phyloP scores from a whole-genome alignment of 2,797 vertebrate species.

The Chloroceryle inda region DNA sequence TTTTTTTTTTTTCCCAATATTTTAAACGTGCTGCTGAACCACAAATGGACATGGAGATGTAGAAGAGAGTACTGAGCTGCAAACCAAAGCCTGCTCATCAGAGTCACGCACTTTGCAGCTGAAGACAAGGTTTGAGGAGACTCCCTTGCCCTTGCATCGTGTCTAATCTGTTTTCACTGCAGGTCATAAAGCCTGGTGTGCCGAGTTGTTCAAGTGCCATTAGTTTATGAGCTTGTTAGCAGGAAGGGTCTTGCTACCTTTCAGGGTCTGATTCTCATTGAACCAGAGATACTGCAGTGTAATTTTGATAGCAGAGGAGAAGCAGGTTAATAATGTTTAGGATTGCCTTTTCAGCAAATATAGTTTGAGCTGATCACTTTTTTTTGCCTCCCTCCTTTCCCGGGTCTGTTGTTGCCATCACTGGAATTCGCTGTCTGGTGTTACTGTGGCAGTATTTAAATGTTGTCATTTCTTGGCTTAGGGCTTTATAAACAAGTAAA shows the following conservation, averaged over 20 bases:
- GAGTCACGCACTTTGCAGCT: background rate
- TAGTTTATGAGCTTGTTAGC: conserved; percentile 50
- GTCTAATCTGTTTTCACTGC: conserved; percentile 4
- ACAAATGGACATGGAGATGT: background rate
- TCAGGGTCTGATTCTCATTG: background rate
- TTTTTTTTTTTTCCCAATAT: background rate
- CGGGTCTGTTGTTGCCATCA: background rate
- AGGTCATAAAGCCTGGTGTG: background rate
- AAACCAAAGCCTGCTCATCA: background rate
- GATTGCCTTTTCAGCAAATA: background rate
- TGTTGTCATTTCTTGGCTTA: background rate
- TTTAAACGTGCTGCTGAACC: background rate
- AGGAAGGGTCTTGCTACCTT: conserved; percentile 22
- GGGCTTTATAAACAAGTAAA: background rate
- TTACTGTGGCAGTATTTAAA: background rate
- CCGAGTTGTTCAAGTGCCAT: background rate
- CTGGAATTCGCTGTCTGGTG: background rate
- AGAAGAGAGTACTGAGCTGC: background rate
- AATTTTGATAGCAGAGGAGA: conserved; percentile 13
- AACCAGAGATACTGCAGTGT: background rate
- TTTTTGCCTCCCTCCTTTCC: background rate
- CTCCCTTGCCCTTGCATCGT: background rate
- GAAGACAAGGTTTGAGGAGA: background rate
- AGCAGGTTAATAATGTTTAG: background rate
- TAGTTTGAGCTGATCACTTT: background rate